A percentile compares a stretch with the other conserved stretches of the same genome.
phyloP scores from a whole-genome alignment of 2,797 vertebrate genomes.

The Rhabdomys pumilio region DNA sequence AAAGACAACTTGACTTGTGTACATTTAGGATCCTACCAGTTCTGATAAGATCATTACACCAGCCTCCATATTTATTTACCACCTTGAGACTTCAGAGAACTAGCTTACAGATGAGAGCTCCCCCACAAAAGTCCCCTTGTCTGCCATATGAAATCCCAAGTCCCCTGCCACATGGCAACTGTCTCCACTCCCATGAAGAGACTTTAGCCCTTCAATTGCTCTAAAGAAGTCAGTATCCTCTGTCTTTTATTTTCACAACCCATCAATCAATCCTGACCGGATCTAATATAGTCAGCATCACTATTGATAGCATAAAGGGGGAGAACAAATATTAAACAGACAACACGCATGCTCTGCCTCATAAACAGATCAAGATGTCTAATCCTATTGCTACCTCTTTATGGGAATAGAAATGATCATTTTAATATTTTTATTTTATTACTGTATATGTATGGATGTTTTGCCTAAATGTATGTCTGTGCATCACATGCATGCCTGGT shows the following conservation, averaged over 20 bases:
- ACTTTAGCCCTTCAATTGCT: background rate
- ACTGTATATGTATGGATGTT: background rate
- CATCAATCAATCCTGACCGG: background rate
- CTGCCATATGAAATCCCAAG: background rate
- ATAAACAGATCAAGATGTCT: slow-evolving; percentile 11
- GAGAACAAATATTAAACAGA: background rate
- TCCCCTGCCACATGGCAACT: too few species aligned
- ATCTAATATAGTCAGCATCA: background rate
- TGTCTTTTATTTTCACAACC: background rate
- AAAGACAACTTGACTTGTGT: background rate
- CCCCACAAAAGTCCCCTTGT: too few species aligned
- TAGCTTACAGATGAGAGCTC: background rate
- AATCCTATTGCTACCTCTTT: background rate
- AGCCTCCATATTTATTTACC: background rate
- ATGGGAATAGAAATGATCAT: background rate
- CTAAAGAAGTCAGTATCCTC: too few species aligned
- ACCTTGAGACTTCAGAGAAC: background rate
- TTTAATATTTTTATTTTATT: background rate
- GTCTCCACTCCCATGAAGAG: background rate
- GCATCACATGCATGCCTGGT: too few species aligned
- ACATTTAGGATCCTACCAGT: background rate
- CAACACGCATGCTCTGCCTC: background rate
- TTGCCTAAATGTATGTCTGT: background rate
- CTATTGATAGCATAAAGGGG: background rate
- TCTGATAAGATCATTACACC: background rate